A percentile compares a stretch with the other conserved stretches of the same genome.
phyloP scores from a whole-genome alignment of 1,140 invertebrate species.

The Aphaenogaster rudis region DNA sequence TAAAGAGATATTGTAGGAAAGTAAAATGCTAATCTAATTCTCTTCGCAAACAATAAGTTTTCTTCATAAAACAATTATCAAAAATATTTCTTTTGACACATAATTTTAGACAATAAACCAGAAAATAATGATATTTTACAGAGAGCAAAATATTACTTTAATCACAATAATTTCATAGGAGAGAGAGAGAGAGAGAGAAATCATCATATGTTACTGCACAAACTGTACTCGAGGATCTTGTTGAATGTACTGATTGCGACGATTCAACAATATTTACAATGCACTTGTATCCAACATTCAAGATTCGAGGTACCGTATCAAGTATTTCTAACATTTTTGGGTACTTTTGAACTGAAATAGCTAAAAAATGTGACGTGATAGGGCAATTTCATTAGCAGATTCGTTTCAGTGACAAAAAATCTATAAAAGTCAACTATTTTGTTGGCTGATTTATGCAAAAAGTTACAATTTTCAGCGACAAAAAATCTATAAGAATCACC shows the following conservation, averaged over 20 bases:
- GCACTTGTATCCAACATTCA: constrained; percentile 6
- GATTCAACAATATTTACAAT: not conserved
- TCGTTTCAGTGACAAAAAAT: too few species aligned
- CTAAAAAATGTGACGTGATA: too few species aligned
- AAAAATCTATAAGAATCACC: too few species aligned
- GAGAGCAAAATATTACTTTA: not conserved
- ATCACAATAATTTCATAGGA: not conserved
- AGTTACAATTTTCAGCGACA: too few species aligned
- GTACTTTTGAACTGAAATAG: too few species aligned
- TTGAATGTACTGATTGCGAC: not conserved
- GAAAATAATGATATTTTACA: not conserved
- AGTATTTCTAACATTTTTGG: too few species aligned
- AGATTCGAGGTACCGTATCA: not conserved
- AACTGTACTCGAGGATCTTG: not conserved
- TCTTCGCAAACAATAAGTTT: too few species aligned
- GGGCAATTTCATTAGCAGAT: too few species aligned
- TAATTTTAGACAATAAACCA: not conserved
- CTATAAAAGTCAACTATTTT: too few species aligned
- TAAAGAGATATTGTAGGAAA: not conserved
- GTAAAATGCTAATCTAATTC: not conserved
- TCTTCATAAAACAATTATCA: not conserved
- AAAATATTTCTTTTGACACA: not conserved
- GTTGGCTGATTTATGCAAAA: too few species aligned
- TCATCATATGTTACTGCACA: not conserved
- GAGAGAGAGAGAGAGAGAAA: not conserved